These are phyloP conservation scores for Burhinus bistriatus DNA, from an alignment of 2,113 vertebrate genomes.

Conservation along the genomic window DNA sequence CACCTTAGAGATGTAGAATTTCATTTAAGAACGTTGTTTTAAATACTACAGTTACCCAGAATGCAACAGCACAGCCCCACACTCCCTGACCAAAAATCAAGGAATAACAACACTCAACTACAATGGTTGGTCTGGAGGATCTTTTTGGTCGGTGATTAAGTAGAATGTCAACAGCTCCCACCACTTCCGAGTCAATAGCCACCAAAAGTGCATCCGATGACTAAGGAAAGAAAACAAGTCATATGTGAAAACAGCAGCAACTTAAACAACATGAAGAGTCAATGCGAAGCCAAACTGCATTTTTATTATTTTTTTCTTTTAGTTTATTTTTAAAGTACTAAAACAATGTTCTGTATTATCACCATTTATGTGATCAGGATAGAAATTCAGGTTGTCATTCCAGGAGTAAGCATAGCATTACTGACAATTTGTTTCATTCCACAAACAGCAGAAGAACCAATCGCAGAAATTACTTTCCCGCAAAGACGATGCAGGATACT, in stretches of 20 bases:
- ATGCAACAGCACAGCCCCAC: neutral
- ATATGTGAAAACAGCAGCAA: neutral
- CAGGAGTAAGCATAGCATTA: neutral
- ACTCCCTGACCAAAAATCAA: neutral
- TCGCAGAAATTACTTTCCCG: neutral
- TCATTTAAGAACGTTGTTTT: neutral
- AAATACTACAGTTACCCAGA: neutral
- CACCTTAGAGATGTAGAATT: neutral
- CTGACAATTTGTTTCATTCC: neutral
- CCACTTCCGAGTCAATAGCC: conserved; percentile 97
- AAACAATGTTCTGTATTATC: neutral
- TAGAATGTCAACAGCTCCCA: conserved; percentile 96
- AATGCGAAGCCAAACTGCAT: neutral
- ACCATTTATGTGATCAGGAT: neutral
- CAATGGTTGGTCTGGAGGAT: conserved; percentile 93
- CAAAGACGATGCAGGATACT: neutral
- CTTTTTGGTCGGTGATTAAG: conserved; percentile 94
- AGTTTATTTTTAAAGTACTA: neutral
- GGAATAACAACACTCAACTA: conserved; percentile 79
- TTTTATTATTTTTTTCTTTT: neutral
- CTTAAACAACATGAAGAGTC: neutral
- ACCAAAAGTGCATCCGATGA: conserved; percentile 95
- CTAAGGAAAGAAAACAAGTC: conserved; percentile 73
- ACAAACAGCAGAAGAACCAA: neutral
- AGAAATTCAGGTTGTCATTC: neutral